Percentiles rank a stretch among this genome's conserved stretches.
Conservation (phyloP, 2,113 vertebrate genomes). For the Nerophis lumbriciformis region DNA sequence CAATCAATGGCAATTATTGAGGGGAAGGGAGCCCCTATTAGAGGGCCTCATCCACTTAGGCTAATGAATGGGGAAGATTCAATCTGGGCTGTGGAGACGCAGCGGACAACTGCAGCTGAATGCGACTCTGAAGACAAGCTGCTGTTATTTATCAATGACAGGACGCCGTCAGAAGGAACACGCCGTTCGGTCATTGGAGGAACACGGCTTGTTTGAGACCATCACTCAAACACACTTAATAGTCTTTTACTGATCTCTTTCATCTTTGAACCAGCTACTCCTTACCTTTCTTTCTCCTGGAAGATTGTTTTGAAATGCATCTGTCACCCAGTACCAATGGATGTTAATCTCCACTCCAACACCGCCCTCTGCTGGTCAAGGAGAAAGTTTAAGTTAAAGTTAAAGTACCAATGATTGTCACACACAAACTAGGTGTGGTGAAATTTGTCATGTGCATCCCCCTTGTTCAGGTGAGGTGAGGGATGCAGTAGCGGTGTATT, state of each 20-base stretch:
- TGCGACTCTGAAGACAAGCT: slow-evolving; percentile 56
- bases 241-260: no score
- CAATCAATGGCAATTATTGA: slow-evolving; percentile 84
- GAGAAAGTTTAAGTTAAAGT: no score
- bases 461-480: no score
- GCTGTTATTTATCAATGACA: slow-evolving; percentile 71
- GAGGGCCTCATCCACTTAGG: slow-evolving; percentile 81
- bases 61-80: slow-evolving; percentile 84
- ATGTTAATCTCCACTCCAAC: slow-evolving; percentile 13
- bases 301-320: no score
- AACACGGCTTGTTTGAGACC: not conserved
- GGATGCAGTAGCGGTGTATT: no score
- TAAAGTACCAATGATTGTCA: no score
- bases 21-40: slow-evolving; percentile 83
- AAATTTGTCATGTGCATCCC: no score
- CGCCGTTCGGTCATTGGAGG: not conserved
- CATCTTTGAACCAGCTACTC: no score
- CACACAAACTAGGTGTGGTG: no score
- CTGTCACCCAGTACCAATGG: not conserved
- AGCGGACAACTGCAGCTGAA: slow-evolving; percentile 73
- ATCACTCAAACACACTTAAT: no score
- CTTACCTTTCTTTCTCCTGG: no score
- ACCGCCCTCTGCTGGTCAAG: slow-evolving; percentile 54
- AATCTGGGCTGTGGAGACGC: slow-evolving; percentile 77
- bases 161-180: slow-evolving; percentile 53